Percentiles rank a stretch among this genome's conserved stretches.
Conservation (phyloP, 2,888 invertebrate genomes). For the Elaeidobius kamerunicus region DNA sequence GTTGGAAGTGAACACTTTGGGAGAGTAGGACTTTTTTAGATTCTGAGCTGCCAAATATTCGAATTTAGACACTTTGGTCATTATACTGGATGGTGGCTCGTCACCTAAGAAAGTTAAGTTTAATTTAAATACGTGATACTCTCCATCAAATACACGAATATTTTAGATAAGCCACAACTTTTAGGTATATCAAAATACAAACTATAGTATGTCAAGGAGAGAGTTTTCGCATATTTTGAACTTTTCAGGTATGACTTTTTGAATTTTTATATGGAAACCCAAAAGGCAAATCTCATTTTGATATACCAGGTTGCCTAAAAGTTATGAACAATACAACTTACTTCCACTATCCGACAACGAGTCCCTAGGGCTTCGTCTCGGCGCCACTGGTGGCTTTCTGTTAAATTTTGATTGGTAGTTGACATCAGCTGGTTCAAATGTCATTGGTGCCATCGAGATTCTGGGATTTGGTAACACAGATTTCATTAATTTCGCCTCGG, state of each 20-base stretch:
- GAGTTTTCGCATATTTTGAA: too few species aligned
- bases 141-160: too few species aligned
- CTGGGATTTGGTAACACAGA: constrained; percentile 74
- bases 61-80: constrained; percentile 74
- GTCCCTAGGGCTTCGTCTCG: constrained; percentile 54
- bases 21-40: constrained; percentile 59
- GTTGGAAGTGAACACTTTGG: constrained; percentile 79
- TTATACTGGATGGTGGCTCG: constrained; percentile 60
- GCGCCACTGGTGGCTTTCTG: constrained; percentile 64
- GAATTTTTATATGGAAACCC: too few species aligned
- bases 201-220: too few species aligned
- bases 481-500: constrained; percentile 83
- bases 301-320: neutral
- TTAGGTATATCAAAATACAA: too few species aligned
- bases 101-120: constrained; percentile 40
- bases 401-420: constrained; percentile 47
- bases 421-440: constrained; percentile 54
- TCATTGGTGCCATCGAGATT: constrained; percentile 76
- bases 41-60: constrained; percentile 70
- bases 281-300: neutral
- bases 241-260: too few species aligned
- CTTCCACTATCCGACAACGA: constrained; percentile 51
- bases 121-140: too few species aligned
- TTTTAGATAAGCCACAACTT: too few species aligned
- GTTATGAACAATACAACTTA: constrained; percentile 9